A percentile compares a stretch with the other conserved stretches of the same genome.
These are phyloP conservation scores for Echeneis naucrates DNA, from an alignment of 2,797 vertebrate species.

Conservation along the genomic window DNA sequence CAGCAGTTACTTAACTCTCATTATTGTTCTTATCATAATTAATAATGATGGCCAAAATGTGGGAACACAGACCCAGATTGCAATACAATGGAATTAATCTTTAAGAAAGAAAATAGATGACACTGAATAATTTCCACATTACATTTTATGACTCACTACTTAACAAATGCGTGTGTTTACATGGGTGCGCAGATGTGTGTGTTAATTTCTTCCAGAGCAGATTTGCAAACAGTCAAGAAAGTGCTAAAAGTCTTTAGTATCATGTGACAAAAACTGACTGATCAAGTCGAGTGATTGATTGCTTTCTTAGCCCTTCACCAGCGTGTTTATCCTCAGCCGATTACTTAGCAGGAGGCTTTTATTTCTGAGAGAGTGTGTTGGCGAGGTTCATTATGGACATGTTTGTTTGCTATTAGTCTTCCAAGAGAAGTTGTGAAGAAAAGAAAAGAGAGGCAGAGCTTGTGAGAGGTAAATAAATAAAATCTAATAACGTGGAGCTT, in stretches of 20 bases:
- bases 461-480: conserved; percentile 53
- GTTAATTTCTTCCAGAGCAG: conserved; percentile 19
- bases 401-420: conserved; percentile 81
- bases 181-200: conserved; percentile 3
- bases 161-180: background rate
- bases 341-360: conserved; percentile 64
- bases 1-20: background rate
- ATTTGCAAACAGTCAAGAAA: conserved; percentile 43
- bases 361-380: conserved; percentile 62
- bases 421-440: conserved; percentile 53
- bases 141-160: background rate
- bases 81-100: conserved; percentile 8
- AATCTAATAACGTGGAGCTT: conserved; percentile 79
- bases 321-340: conserved; percentile 67
- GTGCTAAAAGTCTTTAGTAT: conserved; percentile 32
- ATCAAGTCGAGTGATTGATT: conserved; percentile 60
- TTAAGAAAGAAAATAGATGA: background rate
- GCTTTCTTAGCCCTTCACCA: conserved; percentile 59
- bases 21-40: background rate
- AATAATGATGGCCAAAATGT: background rate
- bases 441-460: conserved; percentile 23
- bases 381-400: conserved; percentile 55
- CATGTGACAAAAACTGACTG: conserved; percentile 44
- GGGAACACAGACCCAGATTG: background rate
- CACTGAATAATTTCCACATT: conserved; percentile 3